Base-by-base conservation (phyloP, 2,113 vertebrate genomes). In the Pipa parva region DNA sequence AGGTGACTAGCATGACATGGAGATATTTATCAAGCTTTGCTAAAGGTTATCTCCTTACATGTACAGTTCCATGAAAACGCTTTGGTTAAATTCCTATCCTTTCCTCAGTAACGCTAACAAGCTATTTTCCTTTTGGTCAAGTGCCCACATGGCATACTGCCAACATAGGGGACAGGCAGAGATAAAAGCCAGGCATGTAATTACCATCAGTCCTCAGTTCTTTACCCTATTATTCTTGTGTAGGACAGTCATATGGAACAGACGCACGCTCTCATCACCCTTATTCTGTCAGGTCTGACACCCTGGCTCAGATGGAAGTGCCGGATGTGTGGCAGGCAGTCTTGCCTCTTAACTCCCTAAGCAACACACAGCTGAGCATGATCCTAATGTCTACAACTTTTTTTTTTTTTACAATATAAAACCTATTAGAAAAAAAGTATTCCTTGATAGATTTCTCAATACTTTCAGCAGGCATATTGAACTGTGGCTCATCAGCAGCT, bases 141-240 rank as follows among this genome's bases (percentile, higher is more conserved):
- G 13, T 52, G 50, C 50, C 50, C 22, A 12, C 10, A 24, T 52
- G 50, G 50, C 50, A 27, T 15, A 1, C 25, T 52, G 50, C 50
- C 50, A 52, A 27, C 13, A 1, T 27, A 24, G 22, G 15, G 25
- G 10, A 12, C 33, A 27, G 22, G 49, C 48, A 67, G 42, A 37
- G 15, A 55, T 55, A 55, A 55, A 39, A 55, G 52, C 9, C 8
- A 28, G 52, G 21, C 27, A 46, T 67, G 63, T 67, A 67, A 59
- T 67, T 67, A 67, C 26, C 27, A 52, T 52, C 46, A 51, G 8
- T 18, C 28, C 55, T 59, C 7, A 28, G 42, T 29, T 67, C 64
- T 48, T 26, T 49, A 28, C 25, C 37, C 42, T 49, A 59, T 67
- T 67, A 55, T 59, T 67, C 42, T 15, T 26, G 26, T 28, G 45